phyloP scores from a whole-genome alignment of 2,113 vertebrate species.

The Lates calcarifer region DNA sequence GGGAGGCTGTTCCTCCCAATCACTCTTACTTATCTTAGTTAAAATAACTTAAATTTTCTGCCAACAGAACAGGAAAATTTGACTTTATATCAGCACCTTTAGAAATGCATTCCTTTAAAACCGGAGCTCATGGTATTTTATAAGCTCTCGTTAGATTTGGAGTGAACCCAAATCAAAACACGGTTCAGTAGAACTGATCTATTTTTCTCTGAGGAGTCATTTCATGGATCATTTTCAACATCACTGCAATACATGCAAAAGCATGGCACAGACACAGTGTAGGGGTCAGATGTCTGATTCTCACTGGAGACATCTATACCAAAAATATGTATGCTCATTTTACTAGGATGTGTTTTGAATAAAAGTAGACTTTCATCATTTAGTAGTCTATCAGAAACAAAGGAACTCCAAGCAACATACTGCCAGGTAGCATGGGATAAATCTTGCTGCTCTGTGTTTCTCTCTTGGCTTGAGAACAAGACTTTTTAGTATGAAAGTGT shows the following conservation, averaged over 20 bases:
- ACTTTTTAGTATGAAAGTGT: slow-evolving; percentile 8
- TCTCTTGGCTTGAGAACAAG: slow-evolving; percentile 12
- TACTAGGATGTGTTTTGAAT: slow-evolving; percentile 6
- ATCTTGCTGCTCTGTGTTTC: neutral
- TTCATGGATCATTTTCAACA: slow-evolving; percentile 33
- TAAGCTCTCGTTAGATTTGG: slow-evolving; percentile 26
- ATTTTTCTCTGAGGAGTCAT: slow-evolving; percentile 24
- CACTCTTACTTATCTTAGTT: too few species aligned
- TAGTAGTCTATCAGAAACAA: neutral
- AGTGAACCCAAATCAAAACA: slow-evolving; percentile 18
- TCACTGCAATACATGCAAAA: slow-evolving; percentile 19
- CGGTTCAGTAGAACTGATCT: slow-evolving; percentile 19
- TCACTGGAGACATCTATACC: neutral
- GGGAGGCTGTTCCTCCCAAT: too few species aligned
- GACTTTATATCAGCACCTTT: slow-evolving; percentile 24
- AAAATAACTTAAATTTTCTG: too few species aligned
- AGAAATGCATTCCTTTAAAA: slow-evolving; percentile 15
- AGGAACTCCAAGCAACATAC: neutral
- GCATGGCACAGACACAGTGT: neutral
- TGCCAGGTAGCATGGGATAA: neutral
- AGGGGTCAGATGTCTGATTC: slow-evolving; percentile 7
- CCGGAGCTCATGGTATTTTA: slow-evolving; percentile 17
- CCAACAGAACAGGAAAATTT: too few species aligned
- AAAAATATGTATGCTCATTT: slow-evolving; percentile 12
- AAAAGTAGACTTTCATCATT: neutral